Percentiles rank a stretch among this genome's conserved stretches.
Conservation (phyloP, 2,888 invertebrate species). For the Bellardia bayeri region DNA sequence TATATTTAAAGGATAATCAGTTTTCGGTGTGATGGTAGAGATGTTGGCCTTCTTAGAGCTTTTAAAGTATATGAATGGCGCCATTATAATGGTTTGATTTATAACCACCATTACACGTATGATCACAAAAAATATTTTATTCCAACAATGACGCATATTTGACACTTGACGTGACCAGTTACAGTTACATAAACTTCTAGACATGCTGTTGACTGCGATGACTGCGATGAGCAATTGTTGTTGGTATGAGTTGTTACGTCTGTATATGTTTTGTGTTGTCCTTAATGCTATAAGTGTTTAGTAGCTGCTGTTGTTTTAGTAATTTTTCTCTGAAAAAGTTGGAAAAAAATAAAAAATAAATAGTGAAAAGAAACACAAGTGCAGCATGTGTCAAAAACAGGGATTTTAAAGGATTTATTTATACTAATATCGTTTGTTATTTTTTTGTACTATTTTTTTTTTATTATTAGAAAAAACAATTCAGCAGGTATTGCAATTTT, state of each 20-base stretch:
- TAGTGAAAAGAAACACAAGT: background rate
- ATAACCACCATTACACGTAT: constrained; percentile 75
- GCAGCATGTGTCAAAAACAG: constrained; percentile 36
- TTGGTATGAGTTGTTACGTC: background rate
- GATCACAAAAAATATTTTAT: constrained; percentile 75
- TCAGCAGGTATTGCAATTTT: background rate
- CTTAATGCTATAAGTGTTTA: constrained; percentile 17
- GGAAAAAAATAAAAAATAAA: background rate
- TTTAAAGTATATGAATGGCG: constrained; percentile 74
- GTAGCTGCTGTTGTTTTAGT: constrained; percentile 39
- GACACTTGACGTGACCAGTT: constrained; percentile 65
- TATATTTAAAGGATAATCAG: background rate
- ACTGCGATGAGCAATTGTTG: constrained; percentile 31
- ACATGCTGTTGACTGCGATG: constrained; percentile 29
- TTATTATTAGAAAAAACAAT: background rate
- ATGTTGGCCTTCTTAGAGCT: background rate
- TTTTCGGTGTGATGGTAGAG: background rate
- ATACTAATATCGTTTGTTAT: background rate
- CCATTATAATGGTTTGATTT: constrained; percentile 77
- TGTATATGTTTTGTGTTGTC: constrained; percentile 3
- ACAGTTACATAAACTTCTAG: constrained; percentile 45
- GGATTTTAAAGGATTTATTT: constrained; percentile 52
- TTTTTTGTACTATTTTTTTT: background rate
- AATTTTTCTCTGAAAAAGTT: constrained; percentile 19
- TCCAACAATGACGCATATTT: constrained; percentile 72